These are phyloP conservation scores for Caloenas nicobarica DNA, from an alignment of 2,113 vertebrate species.

Conservation along the genomic window DNA sequence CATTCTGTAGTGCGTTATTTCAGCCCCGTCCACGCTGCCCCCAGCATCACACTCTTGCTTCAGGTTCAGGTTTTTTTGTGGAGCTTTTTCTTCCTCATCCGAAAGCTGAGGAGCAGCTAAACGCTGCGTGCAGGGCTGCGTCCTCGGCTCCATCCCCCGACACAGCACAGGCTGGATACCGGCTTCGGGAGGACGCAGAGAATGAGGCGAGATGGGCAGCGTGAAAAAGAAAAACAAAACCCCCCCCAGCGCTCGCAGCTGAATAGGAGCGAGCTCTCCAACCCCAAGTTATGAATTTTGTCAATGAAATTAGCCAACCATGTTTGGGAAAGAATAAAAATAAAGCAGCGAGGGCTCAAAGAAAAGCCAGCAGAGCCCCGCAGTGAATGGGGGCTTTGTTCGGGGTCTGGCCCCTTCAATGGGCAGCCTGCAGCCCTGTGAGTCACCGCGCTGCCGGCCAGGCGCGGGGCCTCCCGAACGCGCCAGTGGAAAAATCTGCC, in stretches of 20 bases:
- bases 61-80: accelerated
- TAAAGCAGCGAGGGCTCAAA: slow-evolving; percentile 47
- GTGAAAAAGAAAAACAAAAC: not conserved
- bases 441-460: slow-evolving; percentile 8
- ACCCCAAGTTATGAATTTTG: slow-evolving; percentile 67
- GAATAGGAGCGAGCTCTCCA: slow-evolving; percentile 58
- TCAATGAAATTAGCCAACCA: slow-evolving; percentile 70
- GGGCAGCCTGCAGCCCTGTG: slow-evolving; percentile 50
- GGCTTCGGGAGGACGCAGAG: not conserved
- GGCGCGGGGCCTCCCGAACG: not conserved
- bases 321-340: slow-evolving; percentile 65
- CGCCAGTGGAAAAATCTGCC: not conserved
- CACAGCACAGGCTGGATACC: not conserved
- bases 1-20: not conserved
- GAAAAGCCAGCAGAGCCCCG: not conserved
- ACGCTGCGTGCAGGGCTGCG: not conserved
- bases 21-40: not conserved
- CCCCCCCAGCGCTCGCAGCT: not conserved
- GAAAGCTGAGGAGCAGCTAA: not conserved
- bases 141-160: not conserved
- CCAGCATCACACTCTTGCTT: not conserved
- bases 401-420: slow-evolving; percentile 26
- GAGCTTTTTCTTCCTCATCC: not conserved
- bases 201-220: not conserved
- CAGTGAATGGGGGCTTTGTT: slow-evolving; percentile 62